phyloP scores from a whole-genome alignment of 1,140 invertebrate species.

The Oedothorax gibbosus region DNA sequence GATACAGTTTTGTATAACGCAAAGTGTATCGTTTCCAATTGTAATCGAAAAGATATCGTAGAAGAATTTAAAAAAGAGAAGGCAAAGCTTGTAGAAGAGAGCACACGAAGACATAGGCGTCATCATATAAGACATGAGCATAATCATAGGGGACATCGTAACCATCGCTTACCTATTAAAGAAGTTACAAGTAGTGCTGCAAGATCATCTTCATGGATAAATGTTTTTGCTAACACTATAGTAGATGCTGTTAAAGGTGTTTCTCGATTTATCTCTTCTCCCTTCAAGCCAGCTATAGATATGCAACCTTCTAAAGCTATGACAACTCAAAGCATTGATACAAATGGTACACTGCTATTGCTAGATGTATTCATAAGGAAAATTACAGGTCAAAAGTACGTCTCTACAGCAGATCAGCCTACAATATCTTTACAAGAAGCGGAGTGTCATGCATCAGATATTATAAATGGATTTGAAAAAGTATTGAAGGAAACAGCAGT shows the following conservation, averaged over 20 bases:
- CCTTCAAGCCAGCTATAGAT: constrained; percentile 16
- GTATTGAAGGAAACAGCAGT: background rate
- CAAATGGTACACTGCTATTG: background rate
- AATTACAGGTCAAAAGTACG: constrained; percentile 11
- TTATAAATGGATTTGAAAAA: background rate
- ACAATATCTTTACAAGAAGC: background rate
- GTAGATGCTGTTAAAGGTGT: constrained; percentile 19
- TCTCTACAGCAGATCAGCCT: constrained; percentile 3
- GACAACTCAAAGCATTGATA: constrained; percentile 4
- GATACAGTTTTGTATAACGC: background rate
- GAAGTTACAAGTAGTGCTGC: constrained; percentile 23
- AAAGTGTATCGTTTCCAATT: background rate
- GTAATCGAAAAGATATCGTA: background rate
- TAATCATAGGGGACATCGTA: too few species aligned
- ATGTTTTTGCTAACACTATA: constrained; percentile 26
- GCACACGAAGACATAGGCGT: background rate
- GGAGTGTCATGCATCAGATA: background rate
- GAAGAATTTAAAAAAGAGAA: constrained; percentile 6
- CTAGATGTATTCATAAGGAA: constrained; percentile 8
- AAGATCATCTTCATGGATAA: constrained; percentile 26
- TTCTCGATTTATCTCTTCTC: constrained; percentile 12
- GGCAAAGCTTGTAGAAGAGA: background rate
- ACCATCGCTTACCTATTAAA: background rate
- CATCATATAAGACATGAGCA: constrained; percentile 13
- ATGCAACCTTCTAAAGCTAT: background rate